Conservation (phyloP, 92 coral and sea anemone genomes). For the Palythoa grandis region DNA sequence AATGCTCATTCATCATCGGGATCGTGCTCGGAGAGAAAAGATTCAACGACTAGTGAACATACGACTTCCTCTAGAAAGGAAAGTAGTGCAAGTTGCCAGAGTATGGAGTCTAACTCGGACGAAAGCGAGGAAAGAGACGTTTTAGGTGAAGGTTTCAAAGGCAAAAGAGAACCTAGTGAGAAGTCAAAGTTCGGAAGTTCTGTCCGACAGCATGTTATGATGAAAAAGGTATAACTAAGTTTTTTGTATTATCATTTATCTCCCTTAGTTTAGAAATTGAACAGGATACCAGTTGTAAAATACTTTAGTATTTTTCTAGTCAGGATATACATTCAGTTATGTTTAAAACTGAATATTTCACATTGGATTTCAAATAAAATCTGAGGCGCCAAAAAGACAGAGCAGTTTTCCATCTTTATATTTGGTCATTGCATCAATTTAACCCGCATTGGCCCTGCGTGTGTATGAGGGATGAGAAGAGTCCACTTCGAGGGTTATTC, state of each 20-base stretch:
- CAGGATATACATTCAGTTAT: too few species aligned
- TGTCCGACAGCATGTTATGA: constrained; percentile 59
- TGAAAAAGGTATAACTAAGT: constrained; percentile 67
- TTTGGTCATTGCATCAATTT: too few species aligned
- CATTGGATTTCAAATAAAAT: too few species aligned
- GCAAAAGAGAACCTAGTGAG: constrained; percentile 71
- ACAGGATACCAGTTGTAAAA: too few species aligned
- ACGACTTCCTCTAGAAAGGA: constrained; percentile 62
- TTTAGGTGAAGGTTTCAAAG: constrained; percentile 55
- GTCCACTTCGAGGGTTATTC: too few species aligned
- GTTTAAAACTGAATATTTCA: too few species aligned
- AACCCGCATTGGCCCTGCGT: too few species aligned
- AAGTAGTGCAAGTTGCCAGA: constrained; percentile 82
- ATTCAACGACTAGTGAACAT: constrained; percentile 54
- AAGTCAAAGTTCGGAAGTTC: constrained; percentile 73
- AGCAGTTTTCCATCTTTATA: too few species aligned
- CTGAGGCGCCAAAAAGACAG: too few species aligned
- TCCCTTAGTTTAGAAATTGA: not conserved
- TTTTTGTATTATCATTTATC: not conserved
- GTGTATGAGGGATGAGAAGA: too few species aligned
- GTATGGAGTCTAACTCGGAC: constrained; percentile 78
- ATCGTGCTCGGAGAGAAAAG: constrained; percentile 54
- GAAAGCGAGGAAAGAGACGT: constrained; percentile 87
- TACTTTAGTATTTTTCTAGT: too few species aligned
- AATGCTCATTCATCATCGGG: not conserved